phyloP scores from a whole-genome alignment of 2,113 vertebrate species.

The Lycaon pictus region DNA sequence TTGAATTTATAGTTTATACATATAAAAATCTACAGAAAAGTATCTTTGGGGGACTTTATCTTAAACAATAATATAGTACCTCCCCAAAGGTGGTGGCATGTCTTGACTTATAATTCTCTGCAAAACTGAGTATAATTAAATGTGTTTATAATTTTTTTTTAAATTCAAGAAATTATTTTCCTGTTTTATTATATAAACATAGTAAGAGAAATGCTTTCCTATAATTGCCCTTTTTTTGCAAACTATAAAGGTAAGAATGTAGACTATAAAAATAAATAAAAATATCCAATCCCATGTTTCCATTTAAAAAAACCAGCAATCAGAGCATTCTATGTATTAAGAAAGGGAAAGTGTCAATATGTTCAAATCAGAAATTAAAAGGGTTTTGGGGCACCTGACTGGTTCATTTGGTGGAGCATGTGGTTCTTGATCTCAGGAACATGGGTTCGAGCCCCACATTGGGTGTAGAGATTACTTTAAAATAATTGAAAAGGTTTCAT shows the following conservation, averaged over 20 bases:
- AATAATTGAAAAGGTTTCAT: constrained; percentile 78
- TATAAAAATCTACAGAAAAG: constrained; percentile 11
- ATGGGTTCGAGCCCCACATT: background rate
- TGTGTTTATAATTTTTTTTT: constrained; percentile 56
- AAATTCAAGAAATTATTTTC: constrained; percentile 62
- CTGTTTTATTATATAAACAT: constrained; percentile 54
- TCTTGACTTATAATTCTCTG: background rate
- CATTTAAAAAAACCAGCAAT: constrained; percentile 1
- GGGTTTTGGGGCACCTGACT: constrained; percentile 16
- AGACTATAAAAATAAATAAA: constrained; percentile 29
- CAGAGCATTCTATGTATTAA: constrained; percentile 71
- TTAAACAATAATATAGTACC: background rate
- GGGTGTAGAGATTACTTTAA: background rate
- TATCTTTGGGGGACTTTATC: background rate
- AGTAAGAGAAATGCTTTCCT: constrained; percentile 63
- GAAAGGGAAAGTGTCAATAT: constrained; percentile 77
- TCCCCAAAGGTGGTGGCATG: background rate
- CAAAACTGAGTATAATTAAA: constrained; percentile 42
- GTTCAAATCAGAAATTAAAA: constrained; percentile 79
- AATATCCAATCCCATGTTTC: constrained; percentile 41
- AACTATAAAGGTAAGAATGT: constrained; percentile 68
- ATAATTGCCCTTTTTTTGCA: constrained; percentile 70
- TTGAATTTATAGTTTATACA: background rate
- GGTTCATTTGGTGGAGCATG: background rate
- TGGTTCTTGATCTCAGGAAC: background rate